Base-by-base conservation (phyloP, 2,113 vertebrate species). In the Chitala chitala region DNA sequence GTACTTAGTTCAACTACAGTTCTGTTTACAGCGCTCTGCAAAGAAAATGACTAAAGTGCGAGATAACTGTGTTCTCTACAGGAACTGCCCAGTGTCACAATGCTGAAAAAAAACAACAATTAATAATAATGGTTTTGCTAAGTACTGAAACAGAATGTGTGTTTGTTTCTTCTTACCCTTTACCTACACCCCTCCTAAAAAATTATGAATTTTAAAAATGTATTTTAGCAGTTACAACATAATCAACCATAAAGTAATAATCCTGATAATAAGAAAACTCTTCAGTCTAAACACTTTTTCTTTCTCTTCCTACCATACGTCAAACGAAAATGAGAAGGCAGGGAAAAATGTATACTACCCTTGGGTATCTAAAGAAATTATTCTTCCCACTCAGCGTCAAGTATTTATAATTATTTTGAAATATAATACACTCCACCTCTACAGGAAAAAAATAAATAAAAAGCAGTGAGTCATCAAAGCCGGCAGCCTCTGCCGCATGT, bases 321-420 rank as follows among this genome's bases (percentile, higher is more conserved):
- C 55, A 75, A 38, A 69, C 3, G 48, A 17, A 54, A 59, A 64
- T 78, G 44, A 75, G n/a, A 80, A 59, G 58, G 73, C 59, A 48
- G 71, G 64, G 36, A 40, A 71, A 38, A 44, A n/a, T n/a, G 64
- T 58, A 58, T 75, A 76, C 69, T 78, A 76, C 71, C 74, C 61
- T 61, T 73, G 78, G 74, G 59, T 59, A 54, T 50, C 44, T 63
- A 51, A 68, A 69, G 74, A 80, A 76, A 78, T 74, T 42, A 51
- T 71, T 65, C 71, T 65, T 73, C 48, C 73, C 73, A 73, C 59
- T 59, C 46, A 44, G 76, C 63, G 58, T 55, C 59, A 38, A 64
- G 33, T 75, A 69, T 66, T 69, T 72, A 76, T 78, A 78, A 74
- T 76, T 80, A 76, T 71, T 75, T 80, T 76, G 64, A 73, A 65